Evolutionary conservation across 2,797 vertebrate genomes (phyloP), one percentile per base, ranked within the genome.

Genomic region (Thalassophryne amazonica): DNA sequence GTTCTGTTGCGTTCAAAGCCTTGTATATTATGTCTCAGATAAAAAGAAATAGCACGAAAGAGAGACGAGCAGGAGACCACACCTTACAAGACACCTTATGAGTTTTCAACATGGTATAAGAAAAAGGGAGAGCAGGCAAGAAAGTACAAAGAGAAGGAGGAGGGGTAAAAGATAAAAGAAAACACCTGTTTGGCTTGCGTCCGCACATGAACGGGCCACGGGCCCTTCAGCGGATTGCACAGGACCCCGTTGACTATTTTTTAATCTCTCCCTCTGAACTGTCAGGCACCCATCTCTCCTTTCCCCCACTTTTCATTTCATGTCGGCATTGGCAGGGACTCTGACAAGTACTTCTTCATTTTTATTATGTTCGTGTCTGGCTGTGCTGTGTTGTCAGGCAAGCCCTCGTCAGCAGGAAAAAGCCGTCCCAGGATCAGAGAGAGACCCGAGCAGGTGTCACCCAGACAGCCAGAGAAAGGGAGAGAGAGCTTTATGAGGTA

Each of bases 361-460:
- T 95, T 95, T 95, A 95, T 95, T 94, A 93, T 93, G 90, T 92
- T 94, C 91, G 90, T 93, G 92, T 94, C 93, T 94, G 84, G 90
- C 92, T 69, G 91, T 84, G 85, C 91, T 83, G 88, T 88, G 90
- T 87, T 94, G 93, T 96, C 93, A 94, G 93, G 92, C 93, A 91
- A 93, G 93, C 90, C 85, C 91, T 90, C 90, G 89, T 95, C 93
- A 95, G 93, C 86, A 87, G 88, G 68, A 76, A 93, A 94, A 93
- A 90, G 88, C 90, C 90, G 90, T 93, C 89, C 88, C 89, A 83
- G 91, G 92, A 94, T 94, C 92, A 94, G 93, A 94, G 92, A 93
- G 91, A 93, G 92, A 93, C 92, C 94, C 91, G 92, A 93, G 93
- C 94, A 97, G 93, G 93, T 98, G 95, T 97, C 94, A 94, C 91